These are phyloP conservation scores for Sternarchorhynchus goeldii DNA, from an alignment of 2,797 vertebrate species.

Conservation along the genomic window DNA sequence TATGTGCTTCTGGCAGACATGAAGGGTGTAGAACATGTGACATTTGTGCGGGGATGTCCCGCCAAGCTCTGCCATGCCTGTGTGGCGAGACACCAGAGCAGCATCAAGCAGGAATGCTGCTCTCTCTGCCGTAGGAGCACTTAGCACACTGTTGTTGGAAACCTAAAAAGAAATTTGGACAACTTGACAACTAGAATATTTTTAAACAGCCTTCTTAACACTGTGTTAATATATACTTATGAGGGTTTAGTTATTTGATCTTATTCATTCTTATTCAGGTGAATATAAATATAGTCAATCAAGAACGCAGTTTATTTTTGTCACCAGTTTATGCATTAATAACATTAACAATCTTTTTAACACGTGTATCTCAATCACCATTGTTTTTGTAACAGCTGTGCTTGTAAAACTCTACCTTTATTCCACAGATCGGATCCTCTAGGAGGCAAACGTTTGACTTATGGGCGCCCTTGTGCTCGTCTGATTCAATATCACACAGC, in stretches of 20 bases:
- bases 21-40: constrained; percentile 96
- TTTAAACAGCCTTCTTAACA: constrained; percentile 34
- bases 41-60: constrained; percentile 84
- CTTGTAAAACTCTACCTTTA: constrained; percentile 79
- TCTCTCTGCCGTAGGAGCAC: constrained; percentile 89
- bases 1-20: constrained; percentile 92
- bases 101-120: constrained; percentile 93
- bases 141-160: constrained; percentile 91
- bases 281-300: background rate
- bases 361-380: background rate
- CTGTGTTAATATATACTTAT: constrained; percentile 46
- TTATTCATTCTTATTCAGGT: constrained; percentile 37
- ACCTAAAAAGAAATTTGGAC: constrained; percentile 73
- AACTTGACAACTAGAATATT: constrained; percentile 22
- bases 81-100: constrained; percentile 85
- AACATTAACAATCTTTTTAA: background rate
- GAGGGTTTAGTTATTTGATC: constrained; percentile 31
- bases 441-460: constrained; percentile 87
- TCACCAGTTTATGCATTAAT: background rate
- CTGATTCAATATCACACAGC: constrained; percentile 85
- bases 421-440: constrained; percentile 91
- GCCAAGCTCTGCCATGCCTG: constrained; percentile 71
- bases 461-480: constrained; percentile 85
- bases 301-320: constrained; percentile 31
- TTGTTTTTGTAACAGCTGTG: background rate